These are phyloP conservation scores for Heliconius ismenius DNA, from an alignment of 2,888 invertebrate species.

Conservation along the genomic window DNA sequence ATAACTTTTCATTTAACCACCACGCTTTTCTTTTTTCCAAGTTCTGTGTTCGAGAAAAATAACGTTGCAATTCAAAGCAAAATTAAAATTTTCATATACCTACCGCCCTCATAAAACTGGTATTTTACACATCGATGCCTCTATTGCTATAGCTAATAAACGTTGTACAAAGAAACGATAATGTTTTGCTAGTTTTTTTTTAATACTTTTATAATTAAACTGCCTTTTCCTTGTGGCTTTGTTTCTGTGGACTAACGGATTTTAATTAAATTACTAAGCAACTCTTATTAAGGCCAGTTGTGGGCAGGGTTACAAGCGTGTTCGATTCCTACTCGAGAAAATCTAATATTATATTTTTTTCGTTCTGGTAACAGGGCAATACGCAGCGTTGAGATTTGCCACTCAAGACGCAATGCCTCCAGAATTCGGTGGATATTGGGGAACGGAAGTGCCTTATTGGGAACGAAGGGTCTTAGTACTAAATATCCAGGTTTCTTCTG, in stretches of 20 bases:
- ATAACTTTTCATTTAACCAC: constrained; percentile 46
- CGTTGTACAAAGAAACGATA: not conserved
- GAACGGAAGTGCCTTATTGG: too few relatives aligned
- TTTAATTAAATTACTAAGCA: too few relatives aligned
- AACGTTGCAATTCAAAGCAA: constrained; percentile 17
- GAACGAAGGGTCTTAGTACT: too few relatives aligned
- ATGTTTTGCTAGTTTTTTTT: not conserved
- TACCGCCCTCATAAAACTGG: constrained; percentile 18
- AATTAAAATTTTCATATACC: constrained; percentile 29
- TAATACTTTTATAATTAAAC: not conserved
- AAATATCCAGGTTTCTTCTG: too few relatives aligned
- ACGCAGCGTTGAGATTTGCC: too few relatives aligned
- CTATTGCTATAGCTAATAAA: constrained; percentile 9
- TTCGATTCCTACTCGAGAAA: too few relatives aligned
- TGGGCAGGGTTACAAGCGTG: too few relatives aligned
- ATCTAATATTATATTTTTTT: too few relatives aligned
- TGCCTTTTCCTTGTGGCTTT: not conserved
- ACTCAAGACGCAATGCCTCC: too few relatives aligned
- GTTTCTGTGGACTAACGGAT: not conserved
- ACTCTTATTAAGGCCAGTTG: too few relatives aligned
- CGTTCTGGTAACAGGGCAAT: too few relatives aligned
- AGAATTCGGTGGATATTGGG: too few relatives aligned
- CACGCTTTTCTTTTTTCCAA: constrained; percentile 33
- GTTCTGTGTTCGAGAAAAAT: constrained; percentile 33
- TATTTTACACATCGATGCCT: constrained; percentile 24